Base-by-base conservation (phyloP, 2,888 invertebrate species). In the Eilema griseolum region DNA sequence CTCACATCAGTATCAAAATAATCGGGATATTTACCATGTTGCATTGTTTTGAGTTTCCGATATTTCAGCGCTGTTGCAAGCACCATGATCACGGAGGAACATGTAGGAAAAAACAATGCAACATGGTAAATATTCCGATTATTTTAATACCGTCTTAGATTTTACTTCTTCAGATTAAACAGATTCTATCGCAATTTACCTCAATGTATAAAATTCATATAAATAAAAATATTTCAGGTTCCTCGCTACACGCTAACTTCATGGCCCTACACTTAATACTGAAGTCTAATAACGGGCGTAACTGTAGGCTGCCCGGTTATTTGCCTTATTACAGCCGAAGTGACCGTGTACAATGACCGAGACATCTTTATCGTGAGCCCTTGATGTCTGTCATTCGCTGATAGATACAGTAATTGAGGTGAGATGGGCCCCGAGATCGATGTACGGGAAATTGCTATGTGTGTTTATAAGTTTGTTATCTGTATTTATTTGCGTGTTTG, bases 241-340 rank as follows among this genome's bases (percentile, higher is more conserved):
- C 31, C 31, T 10, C 0, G 23, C 16, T 24, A 56, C 16, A 10
- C 67, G 69, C 72, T 3, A 0, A 0, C 52, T 46, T 60, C 23
- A 11, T 70, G 68, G 80, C 82, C 66, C 41, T 61, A 68, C 71
- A 67, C 70, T 31, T 71, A 70, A 72, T 67, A 46, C 72, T 37
- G 69, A 63, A 67, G 69, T 62, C 69, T 80, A 81, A 82, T 81
- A 77, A 73, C 67, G 69, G 61, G 70, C 33, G 62, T 78, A 82
- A 78, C 81, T 72, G 81, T 80, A 76, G 72, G 28, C 56, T 68
- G 70, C 72, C 61, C 71, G 71, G 76, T 69, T 76, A 78, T 78
- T 80, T 76, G 71, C 76, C 66, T 71, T 78, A 73, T 82, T 80
- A 77, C 67, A 67, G 63, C 70, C 31, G 37, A 66, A 75, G 67